Evolutionary conservation across 2,113 vertebrate genomes (phyloP), one percentile per base, ranked within the genome.

Genomic region (Saccopteryx leptura): DNA sequence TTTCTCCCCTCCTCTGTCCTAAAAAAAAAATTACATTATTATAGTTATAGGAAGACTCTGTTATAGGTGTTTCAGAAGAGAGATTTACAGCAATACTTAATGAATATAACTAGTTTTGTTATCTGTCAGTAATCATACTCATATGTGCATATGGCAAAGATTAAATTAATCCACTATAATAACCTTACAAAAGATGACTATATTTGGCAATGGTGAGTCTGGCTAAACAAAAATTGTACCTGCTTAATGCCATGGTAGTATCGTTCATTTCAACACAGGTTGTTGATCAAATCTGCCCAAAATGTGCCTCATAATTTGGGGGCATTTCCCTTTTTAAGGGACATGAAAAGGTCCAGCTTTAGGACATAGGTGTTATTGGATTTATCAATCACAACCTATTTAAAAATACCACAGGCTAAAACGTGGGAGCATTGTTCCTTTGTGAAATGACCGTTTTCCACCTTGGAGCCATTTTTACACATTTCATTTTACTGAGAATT

Each of bases 31-130:
- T 39, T 39, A 39, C 39, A 39, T 39, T 39, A 39, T 39, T 39
- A 39, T 39, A 39, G 39, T 39, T 39, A 39, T 39, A 39, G 39
- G 96, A 97, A 98, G 98, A 96, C 92, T 7, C 56, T 93, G 95
- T 97, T 97, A 96, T 92, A 97, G 95, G 95, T 96, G 93, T 98
- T 98, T 97, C 94, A 97, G 96, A 97, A 94, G 87, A 95, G 96
- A 98, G 96, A 98, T 98, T 98, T 97, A 97, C 98, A 98, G 97
- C 94, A 96, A 93, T 96, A 33, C 88, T 98, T 98, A 98, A 98
- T 97, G 97, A 98, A 97, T 93, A 91, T 76, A 97, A 91, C 96
- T 95, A 89, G 91, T 91, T 98, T 97, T n/a, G 71, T 98, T 98
- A 98, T 98, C 96, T 96, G 96, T 97, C 93, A 89, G 94, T 96